A percentile compares a stretch with the other conserved stretches of the same genome.
Evolutionary conservation across 2,888 invertebrate genomes (phyloP).

Genomic region (Caenorhabditis sp.): DNA sequence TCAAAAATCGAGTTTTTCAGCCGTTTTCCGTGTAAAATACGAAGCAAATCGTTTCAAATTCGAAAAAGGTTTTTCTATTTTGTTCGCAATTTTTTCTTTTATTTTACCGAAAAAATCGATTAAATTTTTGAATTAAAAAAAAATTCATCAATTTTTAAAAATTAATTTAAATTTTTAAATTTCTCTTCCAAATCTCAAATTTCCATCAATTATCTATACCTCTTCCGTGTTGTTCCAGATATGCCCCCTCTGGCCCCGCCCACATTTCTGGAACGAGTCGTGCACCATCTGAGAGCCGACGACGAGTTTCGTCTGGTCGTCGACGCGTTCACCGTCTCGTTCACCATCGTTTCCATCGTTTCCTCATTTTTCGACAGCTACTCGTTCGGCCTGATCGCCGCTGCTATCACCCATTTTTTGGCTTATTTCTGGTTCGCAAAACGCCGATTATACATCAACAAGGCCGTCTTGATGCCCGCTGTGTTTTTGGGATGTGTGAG

Average conservation of each 20-base stretch:
- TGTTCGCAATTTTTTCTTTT: neutral
- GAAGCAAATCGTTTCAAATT: neutral
- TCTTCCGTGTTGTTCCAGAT: neutral
- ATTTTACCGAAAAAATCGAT: neutral
- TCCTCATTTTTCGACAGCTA: neutral
- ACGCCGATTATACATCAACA: constrained; percentile 17
- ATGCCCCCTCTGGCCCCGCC: constrained; percentile 35
- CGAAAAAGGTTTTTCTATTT: neutral
- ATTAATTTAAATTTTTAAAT: neutral
- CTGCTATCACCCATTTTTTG: no score
- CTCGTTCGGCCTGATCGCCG: neutral
- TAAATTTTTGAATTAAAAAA: neutral
- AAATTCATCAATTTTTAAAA: neutral
- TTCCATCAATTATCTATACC: no score
- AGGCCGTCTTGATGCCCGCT: constrained; percentile 36
- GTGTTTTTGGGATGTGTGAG: constrained; percentile 67
- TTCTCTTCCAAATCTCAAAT: neutral
- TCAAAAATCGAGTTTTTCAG: no score
- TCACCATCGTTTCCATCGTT: constrained; percentile 9
- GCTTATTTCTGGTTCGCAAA: neutral
- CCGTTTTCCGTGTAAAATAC: neutral
- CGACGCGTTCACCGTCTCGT: constrained; percentile 29
- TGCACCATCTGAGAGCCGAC: constrained; percentile 31
- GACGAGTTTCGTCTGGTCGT: constrained; percentile 40
- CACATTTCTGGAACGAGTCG: constrained; percentile 36